phyloP scores from a whole-genome alignment of 2,888 invertebrate genomes.

The Syritta pipiens region DNA sequence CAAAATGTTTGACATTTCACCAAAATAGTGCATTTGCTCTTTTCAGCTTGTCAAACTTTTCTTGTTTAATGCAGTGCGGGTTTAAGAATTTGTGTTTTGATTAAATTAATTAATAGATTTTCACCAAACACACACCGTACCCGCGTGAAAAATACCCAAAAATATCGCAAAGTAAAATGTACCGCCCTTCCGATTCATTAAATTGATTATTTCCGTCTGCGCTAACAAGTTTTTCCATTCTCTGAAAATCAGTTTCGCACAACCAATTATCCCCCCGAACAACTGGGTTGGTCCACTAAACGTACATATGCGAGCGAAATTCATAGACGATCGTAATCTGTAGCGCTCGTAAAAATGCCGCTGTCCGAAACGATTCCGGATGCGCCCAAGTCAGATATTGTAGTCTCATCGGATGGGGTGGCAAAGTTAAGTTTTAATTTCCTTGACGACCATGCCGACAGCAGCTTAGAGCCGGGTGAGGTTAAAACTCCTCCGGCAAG shows the following conservation, averaged over 20 bases:
- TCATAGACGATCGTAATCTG: too few species aligned
- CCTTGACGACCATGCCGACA: conserved; percentile 73
- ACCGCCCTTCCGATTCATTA: background rate
- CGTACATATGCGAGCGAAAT: too few species aligned
- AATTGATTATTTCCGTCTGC: too few species aligned
- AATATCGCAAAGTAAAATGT: background rate
- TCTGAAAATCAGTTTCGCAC: too few species aligned
- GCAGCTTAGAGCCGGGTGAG: conserved; percentile 77
- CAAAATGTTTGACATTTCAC: conserved; percentile 17
- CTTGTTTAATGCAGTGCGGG: conserved; percentile 36
- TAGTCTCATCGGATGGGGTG: conserved; percentile 70
- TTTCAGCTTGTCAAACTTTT: conserved; percentile 48
- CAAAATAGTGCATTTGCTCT: conserved; percentile 28
- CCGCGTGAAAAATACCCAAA: background rate
- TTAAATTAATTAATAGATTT: conserved; percentile 19
- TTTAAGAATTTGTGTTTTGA: conserved; percentile 43
- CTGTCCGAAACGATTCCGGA: conserved; percentile 28
- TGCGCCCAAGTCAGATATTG: conserved; percentile 68
- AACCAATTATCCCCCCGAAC: too few species aligned
- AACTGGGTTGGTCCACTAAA: too few species aligned
- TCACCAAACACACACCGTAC: background rate
- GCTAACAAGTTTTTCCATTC: too few species aligned
- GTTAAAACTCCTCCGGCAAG: conserved; percentile 76
- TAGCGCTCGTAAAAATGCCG: conserved; percentile 23
- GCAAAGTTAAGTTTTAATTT: conserved; percentile 71